Evolutionary conservation across 2,797 vertebrate species (phyloP).

Genomic region (Harpagifer antarcticus): DNA sequence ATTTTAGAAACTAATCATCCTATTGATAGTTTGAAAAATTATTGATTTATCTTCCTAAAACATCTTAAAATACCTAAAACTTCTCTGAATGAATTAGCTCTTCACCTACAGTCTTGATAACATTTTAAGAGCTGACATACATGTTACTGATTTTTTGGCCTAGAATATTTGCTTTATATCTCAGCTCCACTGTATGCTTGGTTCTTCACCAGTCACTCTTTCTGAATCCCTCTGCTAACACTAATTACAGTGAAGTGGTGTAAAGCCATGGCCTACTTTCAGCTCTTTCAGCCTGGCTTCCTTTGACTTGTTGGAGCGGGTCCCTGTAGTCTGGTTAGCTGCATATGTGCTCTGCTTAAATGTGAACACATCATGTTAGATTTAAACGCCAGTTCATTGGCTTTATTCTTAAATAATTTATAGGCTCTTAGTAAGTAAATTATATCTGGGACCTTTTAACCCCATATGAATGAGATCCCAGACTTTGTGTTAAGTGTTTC

Average conservation of each 20-base stretch:
- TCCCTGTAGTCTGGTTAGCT: constrained; percentile 67
- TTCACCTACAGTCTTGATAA: background rate
- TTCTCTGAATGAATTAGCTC: background rate
- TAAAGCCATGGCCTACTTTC: constrained; percentile 61
- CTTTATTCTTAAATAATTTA: constrained; percentile 58
- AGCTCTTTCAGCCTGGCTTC: constrained; percentile 66
- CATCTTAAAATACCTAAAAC: background rate
- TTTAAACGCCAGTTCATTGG: constrained; percentile 44
- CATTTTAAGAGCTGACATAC: background rate
- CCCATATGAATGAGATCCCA: constrained; percentile 36
- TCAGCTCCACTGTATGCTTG: constrained; percentile 30
- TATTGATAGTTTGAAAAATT: background rate
- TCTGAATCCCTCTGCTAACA: constrained; percentile 59
- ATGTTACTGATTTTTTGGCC: constrained; percentile 14
- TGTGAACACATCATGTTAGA: constrained; percentile 48
- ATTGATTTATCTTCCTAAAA: background rate
- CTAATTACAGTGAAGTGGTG: constrained; percentile 70
- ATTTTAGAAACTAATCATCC: constrained; percentile 1
- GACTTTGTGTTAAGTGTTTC: constrained; percentile 39
- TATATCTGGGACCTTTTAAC: constrained; percentile 59
- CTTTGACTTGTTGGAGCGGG: constrained; percentile 61
- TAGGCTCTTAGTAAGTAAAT: constrained; percentile 46
- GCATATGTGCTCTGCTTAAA: constrained; percentile 50
- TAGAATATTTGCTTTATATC: constrained; percentile 23
- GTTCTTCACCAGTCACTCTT: constrained; percentile 53